phyloP scores from a whole-genome alignment of 1,140 invertebrate genomes.

The Lepidurus packardi region DNA sequence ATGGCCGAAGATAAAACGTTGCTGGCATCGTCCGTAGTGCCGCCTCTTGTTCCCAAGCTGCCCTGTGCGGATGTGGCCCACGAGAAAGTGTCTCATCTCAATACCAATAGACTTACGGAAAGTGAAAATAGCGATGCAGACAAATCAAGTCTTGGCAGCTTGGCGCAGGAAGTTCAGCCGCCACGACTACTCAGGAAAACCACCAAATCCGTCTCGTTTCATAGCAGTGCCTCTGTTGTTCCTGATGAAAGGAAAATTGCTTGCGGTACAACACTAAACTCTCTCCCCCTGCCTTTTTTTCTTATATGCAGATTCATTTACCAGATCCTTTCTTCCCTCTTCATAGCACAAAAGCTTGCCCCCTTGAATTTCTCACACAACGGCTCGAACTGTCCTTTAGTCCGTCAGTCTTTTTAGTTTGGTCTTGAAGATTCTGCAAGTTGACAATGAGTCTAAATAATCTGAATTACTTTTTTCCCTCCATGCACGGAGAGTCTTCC shows the following conservation, averaged over 20 bases:
- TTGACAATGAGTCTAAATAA: no score
- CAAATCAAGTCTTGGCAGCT: not conserved
- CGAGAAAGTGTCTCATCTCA: not conserved
- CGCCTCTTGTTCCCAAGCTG: not conserved
- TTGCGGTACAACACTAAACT: not conserved
- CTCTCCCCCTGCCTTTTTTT: not conserved
- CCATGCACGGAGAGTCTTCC: no score
- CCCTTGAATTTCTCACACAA: no score
- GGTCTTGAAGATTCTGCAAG: no score
- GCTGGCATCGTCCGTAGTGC: not conserved
- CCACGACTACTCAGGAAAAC: conserved; percentile 3
- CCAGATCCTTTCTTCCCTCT: no score
- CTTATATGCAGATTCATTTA: not conserved
- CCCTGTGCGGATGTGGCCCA: not conserved
- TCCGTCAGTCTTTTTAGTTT: no score
- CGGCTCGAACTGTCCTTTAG: no score
- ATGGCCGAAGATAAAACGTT: not conserved
- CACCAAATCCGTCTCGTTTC: conserved; percentile 14
- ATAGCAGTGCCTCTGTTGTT: conserved; percentile 12
- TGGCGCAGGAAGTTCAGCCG: not conserved
- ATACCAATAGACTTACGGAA: not conserved
- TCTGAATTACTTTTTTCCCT: no score
- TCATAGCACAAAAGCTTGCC: no score
- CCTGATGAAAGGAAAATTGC: conserved; percentile 3
- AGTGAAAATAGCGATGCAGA: not conserved